Conservation (phyloP, 1,140 invertebrate genomes). For the Phymorhynchus buccinoides region DNA sequence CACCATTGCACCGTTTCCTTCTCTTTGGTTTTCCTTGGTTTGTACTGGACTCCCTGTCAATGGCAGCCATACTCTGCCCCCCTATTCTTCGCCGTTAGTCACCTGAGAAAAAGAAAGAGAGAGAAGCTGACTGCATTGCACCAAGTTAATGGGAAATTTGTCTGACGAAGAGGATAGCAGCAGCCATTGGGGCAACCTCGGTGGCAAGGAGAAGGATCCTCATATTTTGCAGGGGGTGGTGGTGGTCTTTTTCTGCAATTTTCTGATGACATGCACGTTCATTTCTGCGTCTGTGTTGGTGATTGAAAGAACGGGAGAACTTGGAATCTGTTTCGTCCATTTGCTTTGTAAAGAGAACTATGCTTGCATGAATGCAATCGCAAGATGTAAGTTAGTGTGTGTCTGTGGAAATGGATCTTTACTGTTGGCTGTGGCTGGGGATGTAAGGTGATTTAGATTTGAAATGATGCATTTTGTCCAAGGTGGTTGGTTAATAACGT, state of each 20-base stretch:
- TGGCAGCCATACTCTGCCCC: conserved; percentile 20
- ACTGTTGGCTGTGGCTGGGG: background rate
- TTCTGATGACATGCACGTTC: background rate
- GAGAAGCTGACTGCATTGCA: background rate
- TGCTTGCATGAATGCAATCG: background rate
- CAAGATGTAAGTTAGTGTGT: background rate
- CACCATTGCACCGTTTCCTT: conserved; percentile 11
- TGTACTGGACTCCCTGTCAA: conserved; percentile 25
- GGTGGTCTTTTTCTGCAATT: background rate
- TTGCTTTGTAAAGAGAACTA: background rate
- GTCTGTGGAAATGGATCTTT: background rate
- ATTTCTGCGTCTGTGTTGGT: background rate
- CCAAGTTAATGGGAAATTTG: background rate
- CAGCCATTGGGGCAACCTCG: background rate
- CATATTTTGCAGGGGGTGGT: background rate
- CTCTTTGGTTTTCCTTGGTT: background rate
- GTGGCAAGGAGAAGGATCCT: background rate
- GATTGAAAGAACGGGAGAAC: background rate
- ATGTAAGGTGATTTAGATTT: background rate
- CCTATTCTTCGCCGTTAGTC: background rate
- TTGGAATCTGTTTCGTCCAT: background rate
- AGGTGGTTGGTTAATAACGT: background rate
- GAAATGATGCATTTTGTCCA: background rate
- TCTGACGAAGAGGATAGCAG: background rate
- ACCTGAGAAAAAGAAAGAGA: background rate